Evolutionary conservation across 2,797 vertebrate species (phyloP).

Genomic region (Nyctibius grandis): DNA sequence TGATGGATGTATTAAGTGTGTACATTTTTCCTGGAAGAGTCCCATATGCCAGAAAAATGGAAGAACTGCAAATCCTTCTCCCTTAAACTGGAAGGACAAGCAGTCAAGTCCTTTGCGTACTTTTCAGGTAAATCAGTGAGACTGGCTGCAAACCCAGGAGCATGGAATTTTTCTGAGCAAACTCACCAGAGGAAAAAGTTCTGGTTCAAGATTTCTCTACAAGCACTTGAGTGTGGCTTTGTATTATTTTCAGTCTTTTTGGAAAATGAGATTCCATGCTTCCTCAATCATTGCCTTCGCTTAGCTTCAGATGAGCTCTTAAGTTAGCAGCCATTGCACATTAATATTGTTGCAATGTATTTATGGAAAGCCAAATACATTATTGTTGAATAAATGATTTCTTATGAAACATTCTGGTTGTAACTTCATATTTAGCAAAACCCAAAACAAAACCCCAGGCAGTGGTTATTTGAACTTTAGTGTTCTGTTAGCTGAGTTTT

Average conservation of each 20-base stretch:
- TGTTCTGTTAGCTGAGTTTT: background rate
- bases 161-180: background rate
- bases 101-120: background rate
- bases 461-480: background rate
- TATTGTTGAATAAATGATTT: background rate
- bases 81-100: background rate
- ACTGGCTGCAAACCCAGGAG: background rate
- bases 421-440: background rate
- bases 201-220: background rate
- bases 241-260: background rate
- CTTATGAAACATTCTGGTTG: background rate
- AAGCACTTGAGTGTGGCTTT: background rate
- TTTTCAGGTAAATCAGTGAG: background rate
- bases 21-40: background rate
- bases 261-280: background rate
- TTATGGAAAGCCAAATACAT: background rate
- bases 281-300: background rate
- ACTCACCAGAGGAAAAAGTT: background rate
- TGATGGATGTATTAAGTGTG: background rate
- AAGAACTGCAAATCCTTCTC: background rate
- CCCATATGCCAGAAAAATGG: background rate
- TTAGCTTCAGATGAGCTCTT: background rate
- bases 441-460: background rate
- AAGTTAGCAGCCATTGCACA: background rate
- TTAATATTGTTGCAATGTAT: background rate